Evolutionary conservation across 2,888 invertebrate species (phyloP).

Genomic region (Drosophila eohydei): DNA sequence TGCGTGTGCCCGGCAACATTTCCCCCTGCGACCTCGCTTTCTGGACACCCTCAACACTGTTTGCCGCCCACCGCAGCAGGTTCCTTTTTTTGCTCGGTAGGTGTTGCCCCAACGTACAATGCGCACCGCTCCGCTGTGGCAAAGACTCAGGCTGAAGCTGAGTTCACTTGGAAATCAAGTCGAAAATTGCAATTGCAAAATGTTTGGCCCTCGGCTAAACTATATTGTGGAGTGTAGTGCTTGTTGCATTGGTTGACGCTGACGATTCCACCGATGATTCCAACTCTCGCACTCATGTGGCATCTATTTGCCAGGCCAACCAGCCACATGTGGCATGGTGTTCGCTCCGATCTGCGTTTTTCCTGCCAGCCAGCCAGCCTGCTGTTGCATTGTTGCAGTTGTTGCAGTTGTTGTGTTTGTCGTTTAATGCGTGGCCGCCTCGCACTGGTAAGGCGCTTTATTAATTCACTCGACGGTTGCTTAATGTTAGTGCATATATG

Average conservation of each 20-base stretch:
- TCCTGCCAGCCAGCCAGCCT: constrained; percentile 26
- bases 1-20: constrained; percentile 48
- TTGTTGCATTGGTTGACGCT: constrained; percentile 29
- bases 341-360: constrained; percentile 20
- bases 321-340: constrained; percentile 60
- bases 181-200: constrained; percentile 81
- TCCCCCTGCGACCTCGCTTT: neutral
- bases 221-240: constrained; percentile 53
- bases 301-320: constrained; percentile 64
- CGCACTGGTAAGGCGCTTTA: constrained; percentile 65
- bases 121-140: constrained; percentile 1
- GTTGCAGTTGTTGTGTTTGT: constrained; percentile 50
- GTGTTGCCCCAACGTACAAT: constrained; percentile 64
- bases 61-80: constrained; percentile 65
- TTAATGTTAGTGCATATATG: constrained; percentile 64
- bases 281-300: constrained; percentile 58
- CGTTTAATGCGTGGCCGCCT: constrained; percentile 78
- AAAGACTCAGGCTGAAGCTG: constrained; percentile 18
- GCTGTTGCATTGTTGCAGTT: constrained; percentile 57
- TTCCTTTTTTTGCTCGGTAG: constrained; percentile 62
- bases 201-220: constrained; percentile 74
- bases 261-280: constrained; percentile 35
- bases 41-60: constrained; percentile 2
- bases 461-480: constrained; percentile 77
- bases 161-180: constrained; percentile 75